Evolutionary conservation across 53 echinoderm and acorn worm genomes (phyloP).

Genomic region (Patiria pectinifera): DNA sequence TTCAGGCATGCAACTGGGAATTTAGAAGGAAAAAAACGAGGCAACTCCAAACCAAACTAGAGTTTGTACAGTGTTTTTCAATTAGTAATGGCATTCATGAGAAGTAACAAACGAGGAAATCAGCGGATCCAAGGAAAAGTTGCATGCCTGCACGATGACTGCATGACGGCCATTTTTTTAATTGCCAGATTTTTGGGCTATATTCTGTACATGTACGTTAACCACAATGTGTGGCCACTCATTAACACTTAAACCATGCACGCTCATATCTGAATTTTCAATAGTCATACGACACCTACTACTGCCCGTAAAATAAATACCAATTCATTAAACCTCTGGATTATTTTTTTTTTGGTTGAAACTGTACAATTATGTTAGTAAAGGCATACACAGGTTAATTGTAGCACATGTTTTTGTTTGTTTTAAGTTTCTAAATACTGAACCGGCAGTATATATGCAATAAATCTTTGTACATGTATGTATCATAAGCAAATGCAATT

Average conservation of each 20-base stretch:
- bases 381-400: constrained; percentile 59
- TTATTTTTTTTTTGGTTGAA: constrained; percentile 20
- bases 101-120: too few relatives aligned
- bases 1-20: too few relatives aligned
- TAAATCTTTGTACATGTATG: constrained; percentile 9
- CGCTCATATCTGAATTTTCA: not conserved
- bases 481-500: constrained; percentile 47
- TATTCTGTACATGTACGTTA: too few relatives aligned
- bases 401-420: constrained; percentile 42
- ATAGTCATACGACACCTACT: not conserved
- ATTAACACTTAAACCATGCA: not conserved
- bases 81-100: too few relatives aligned
- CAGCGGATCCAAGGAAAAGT: too few relatives aligned
- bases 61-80: too few relatives aligned
- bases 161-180: too few relatives aligned
- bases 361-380: constrained; percentile 64
- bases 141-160: too few relatives aligned
- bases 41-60: too few relatives aligned
- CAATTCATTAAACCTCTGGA: constrained; percentile 33
- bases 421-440: constrained; percentile 29
- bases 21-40: too few relatives aligned
- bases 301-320: constrained; percentile 60
- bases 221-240: not conserved
- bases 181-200: too few relatives aligned
- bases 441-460: constrained; percentile 54